Evolutionary conservation across 2,797 vertebrate species (phyloP), one percentile per base, ranked within the genome.

Genomic region (Pangasius mekongensis): DNA sequence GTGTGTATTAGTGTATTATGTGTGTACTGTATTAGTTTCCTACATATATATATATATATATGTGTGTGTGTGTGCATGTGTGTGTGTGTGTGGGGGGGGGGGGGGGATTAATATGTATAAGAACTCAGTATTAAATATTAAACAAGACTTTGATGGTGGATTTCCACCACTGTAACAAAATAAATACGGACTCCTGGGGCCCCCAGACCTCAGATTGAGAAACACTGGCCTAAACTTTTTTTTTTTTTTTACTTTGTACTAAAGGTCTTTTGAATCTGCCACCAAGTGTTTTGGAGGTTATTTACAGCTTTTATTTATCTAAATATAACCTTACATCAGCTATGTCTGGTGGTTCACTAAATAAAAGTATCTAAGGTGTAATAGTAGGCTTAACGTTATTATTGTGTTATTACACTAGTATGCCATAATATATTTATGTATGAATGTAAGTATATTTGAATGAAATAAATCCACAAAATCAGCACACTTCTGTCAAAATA

Each of bases 401-500:
- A 52, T 49, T 2, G 5, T n/a, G 24, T 77, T 18, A 3, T 52
- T 16, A 52, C 33, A 10, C 22, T 22, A 77, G 47, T 8, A 77
- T 52, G n/a, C 6, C n/a, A 18, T 3, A 1, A 1, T 52, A 58
- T 81, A 81, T 39, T 81, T 36, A 58, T 36, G 4, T 22, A 56
- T 22, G 10, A 33, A 33, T 56, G 4, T 20, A 54, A 58, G 36
- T 20, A 56, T 5, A 8, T 80, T 36, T 80, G 13, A 47, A 83
- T 43, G 7, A 62, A 66, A 33, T 30, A 49, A 49, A 87, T 60
- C 6, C 39, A 60, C 49, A 56, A 80, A 54, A 78, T 83, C 13
- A 74, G 8, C 43, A 47, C 43, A 36, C 92, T 92, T 89, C 84
- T 89, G 87, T 33, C 47, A 90, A 94, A 92, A 90, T 90, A 92